These are phyloP conservation scores for Leucosticte australis DNA, from an alignment of 2,113 vertebrate genomes.

Conservation along the genomic window DNA sequence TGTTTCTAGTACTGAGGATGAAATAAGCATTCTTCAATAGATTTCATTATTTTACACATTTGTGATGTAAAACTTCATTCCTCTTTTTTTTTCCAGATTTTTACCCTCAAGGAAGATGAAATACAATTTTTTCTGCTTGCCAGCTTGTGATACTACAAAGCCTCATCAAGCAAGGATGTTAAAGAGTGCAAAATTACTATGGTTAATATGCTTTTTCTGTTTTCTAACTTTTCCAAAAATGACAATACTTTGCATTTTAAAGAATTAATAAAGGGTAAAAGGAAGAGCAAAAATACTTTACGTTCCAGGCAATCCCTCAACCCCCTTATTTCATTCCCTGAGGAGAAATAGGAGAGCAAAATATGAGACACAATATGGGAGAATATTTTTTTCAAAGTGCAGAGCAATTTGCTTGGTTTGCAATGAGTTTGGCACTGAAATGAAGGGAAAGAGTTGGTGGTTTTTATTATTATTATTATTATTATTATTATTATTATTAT, in stretches of 20 bases:
- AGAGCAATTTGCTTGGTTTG: background rate
- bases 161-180: background rate
- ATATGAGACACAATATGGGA: background rate
- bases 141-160: background rate
- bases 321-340: background rate
- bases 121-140: background rate
- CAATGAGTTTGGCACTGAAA: background rate
- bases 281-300: background rate
- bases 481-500: background rate
- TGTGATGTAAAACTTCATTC: background rate
- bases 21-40: background rate
- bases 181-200: background rate
- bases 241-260: background rate
- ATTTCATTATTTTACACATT: background rate
- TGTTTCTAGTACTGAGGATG: background rate
- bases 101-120: background rate
- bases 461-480: background rate
- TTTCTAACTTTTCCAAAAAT: background rate
- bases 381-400: background rate
- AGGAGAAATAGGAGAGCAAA: background rate
- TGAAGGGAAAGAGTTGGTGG: background rate
- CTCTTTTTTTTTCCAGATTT: fast-evolving
- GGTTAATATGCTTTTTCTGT: background rate
- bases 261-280: background rate
- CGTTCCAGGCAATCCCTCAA: background rate